phyloP scores from a whole-genome alignment of 37 sponge, comb jelly and placozoan genomes.

The Spongia lamella region DNA sequence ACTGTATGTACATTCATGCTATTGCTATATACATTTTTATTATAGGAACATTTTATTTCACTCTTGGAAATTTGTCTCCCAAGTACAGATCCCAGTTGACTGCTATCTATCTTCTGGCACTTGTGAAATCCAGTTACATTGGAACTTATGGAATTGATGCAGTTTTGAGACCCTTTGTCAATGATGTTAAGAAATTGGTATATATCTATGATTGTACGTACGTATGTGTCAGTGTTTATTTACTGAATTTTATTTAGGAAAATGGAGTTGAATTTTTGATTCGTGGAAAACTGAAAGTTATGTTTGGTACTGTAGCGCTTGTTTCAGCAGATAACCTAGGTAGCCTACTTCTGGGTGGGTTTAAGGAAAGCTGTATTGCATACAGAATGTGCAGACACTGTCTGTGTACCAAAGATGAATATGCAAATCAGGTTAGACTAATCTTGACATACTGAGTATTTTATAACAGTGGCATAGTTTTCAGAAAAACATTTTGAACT shows the following conservation, averaged over 20 bases:
- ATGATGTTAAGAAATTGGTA: conserved; percentile 46
- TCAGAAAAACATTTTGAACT: background rate
- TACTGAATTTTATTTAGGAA: conserved; percentile 30
- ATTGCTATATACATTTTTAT: too few relatives aligned
- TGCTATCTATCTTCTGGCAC: conserved; percentile 22
- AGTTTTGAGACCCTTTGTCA: conserved; percentile 30
- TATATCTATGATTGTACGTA: too few relatives aligned
- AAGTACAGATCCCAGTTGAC: conserved; percentile 24
- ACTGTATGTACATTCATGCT: too few relatives aligned
- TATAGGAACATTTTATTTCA: conserved; percentile 48
- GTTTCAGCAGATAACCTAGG: conserved; percentile 48
- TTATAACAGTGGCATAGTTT: background rate
- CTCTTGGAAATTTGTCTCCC: conserved; percentile 31
- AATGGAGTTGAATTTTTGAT: background rate
- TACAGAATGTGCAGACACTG: conserved; percentile 37
- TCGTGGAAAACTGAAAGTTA: background rate
- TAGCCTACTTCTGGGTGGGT: conserved; percentile 34
- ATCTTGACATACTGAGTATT: too few relatives aligned
- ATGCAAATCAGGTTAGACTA: conserved; percentile 1
- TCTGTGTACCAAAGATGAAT: conserved; percentile 19
- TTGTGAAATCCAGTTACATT: background rate
- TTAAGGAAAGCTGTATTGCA: conserved; percentile 45
- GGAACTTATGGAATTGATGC: conserved; percentile 23
- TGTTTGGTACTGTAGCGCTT: conserved; percentile 28
- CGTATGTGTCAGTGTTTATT: too few relatives aligned